phyloP scores from a whole-genome alignment of 2,888 invertebrate genomes.

The Scaptomyza polygonia region DNA sequence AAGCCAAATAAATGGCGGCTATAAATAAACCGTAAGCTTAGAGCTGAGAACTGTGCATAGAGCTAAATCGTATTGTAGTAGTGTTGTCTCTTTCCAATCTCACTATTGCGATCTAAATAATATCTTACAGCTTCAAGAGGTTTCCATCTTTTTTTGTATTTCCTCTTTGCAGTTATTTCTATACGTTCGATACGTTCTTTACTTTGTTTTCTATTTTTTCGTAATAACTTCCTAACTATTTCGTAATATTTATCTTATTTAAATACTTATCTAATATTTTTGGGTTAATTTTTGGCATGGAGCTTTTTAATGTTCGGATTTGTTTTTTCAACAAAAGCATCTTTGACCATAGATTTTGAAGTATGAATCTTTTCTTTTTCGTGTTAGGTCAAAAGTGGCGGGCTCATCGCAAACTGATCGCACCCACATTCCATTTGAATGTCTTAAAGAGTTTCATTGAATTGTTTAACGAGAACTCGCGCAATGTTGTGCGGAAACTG shows the following conservation, averaged over 20 bases:
- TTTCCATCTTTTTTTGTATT: neutral
- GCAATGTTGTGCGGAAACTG: constrained; percentile 89
- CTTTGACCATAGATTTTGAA: too few species aligned
- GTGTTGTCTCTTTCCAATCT: constrained; percentile 16
- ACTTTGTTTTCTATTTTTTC: too few species aligned
- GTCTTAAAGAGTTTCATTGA: constrained; percentile 94
- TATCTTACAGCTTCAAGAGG: neutral
- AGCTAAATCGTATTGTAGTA: neutral
- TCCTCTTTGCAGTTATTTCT: neutral
- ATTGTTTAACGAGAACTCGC: constrained; percentile 92
- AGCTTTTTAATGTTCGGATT: too few species aligned
- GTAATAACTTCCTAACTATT: too few species aligned
- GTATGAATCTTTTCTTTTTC: too few species aligned
- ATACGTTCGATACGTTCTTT: too few species aligned
- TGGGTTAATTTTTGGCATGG: too few species aligned
- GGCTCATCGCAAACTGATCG: constrained; percentile 92
- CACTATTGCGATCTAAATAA: too few species aligned
- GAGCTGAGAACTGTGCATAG: neutral
- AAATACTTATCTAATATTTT: too few species aligned
- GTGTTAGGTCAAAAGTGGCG: constrained; percentile 94
- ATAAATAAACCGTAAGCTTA: constrained; percentile 58
- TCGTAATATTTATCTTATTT: too few species aligned
- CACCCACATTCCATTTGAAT: constrained; percentile 94
- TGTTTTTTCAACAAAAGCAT: too few species aligned
- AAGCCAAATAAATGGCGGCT: constrained; percentile 56